Base-by-base conservation (phyloP, 2,797 vertebrate species). In the Pseudocheirus occidentalis region DNA sequence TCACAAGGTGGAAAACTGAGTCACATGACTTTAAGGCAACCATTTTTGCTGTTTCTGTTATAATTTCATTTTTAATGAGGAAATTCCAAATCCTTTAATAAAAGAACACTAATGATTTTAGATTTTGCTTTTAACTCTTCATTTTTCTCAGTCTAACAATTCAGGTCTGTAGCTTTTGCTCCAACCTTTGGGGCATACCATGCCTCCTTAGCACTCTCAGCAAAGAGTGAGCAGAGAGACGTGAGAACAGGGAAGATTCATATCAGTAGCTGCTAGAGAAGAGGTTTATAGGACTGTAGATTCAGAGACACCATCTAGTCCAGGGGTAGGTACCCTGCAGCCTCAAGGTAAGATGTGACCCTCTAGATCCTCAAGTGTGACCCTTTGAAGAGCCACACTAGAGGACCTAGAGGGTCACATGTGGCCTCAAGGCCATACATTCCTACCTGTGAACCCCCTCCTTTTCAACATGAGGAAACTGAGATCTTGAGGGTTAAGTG, bases 41-140 rank as follows among this genome's bases (percentile, higher is more conserved):
- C 57, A 28, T n/a, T 92, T n/a, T 54, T 16, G 53, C 21, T 50
- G 92, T 94, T 95, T 92, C 50, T 91, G 1, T 90, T 34, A 89
- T 31, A 46, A 58, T 2, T 90, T 94, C 28, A 24, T 55, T 97
- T 90, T 94, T 73, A 56, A n/a, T 66, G 57, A 66, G 91, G 90
- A 96, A 94, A 87, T 31, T 92, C 27, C 58, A 97, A 31, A 91
- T 92, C 56, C 87, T 92, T 50, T 56, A 93, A 55, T 10, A 91
- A 59, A 95, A 57, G 92, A 34, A 89, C 14, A 6, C 6, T 50
- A 81, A 92, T 46, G 57, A 89, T 93, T 94, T 96, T 62, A 34
- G 92, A 1, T 95, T 96, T 95, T 21, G 53, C 87, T 95, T 91
- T 28, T 55, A n/a, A 21, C 27, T 58, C 87, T 92, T 96, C 92